Percentiles rank a stretch among this genome's conserved stretches.
Evolutionary conservation across 1,140 invertebrate species (phyloP).

Genomic region (Myzus persicae): DNA sequence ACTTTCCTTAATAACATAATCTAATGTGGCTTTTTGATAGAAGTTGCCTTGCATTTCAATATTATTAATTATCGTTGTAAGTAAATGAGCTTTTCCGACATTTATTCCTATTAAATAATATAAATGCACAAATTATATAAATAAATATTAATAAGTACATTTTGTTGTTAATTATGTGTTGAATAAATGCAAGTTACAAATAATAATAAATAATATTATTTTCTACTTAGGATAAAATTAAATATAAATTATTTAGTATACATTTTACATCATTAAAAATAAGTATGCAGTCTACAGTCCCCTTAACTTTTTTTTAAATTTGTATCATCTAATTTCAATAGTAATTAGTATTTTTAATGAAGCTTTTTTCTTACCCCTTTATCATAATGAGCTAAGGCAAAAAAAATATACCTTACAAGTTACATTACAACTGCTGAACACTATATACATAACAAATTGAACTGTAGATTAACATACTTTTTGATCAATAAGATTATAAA

Average conservation of each 20-base stretch:
- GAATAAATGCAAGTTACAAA: no score
- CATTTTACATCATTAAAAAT: neutral
- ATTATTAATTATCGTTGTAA: slow-evolving; percentile 90
- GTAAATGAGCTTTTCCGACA: slow-evolving; percentile 84
- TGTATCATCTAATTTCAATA: neutral
- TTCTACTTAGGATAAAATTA: neutral
- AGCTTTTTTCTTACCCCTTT: neutral
- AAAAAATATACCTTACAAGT: neutral
- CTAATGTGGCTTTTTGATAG: slow-evolving; percentile 82
- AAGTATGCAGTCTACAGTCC: neutral
- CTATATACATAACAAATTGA: no score
- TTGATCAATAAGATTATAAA: no score
- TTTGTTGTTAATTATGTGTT: no score
- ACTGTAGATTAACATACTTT: no score
- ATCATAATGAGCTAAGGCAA: neutral
- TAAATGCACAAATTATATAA: neutral
- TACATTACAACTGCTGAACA: neutral
- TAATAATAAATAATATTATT: neutral
- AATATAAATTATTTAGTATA: neutral
- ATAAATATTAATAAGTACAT: neutral
- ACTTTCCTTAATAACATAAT: slow-evolving; percentile 74
- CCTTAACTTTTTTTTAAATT: neutral
- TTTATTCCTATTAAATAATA: slow-evolving; percentile 69
- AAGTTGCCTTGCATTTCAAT: slow-evolving; percentile 83
- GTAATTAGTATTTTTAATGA: neutral